phyloP scores from a whole-genome alignment of 2,113 vertebrate genomes.

The Coregonus clupeaformis region DNA sequence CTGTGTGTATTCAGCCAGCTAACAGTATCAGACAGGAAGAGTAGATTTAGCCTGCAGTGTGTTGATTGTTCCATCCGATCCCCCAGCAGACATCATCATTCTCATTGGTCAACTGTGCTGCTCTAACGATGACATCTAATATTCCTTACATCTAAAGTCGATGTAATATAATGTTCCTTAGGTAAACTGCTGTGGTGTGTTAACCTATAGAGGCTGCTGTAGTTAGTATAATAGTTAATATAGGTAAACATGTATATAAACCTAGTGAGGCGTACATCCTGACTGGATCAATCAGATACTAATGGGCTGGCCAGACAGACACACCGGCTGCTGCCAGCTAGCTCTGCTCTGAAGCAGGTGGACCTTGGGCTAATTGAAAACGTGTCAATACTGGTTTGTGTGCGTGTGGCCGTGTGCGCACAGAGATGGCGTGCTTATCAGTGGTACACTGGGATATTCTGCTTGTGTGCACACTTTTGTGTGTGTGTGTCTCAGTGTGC shows the following conservation, averaged over 20 bases:
- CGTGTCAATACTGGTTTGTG: conserved; percentile 63
- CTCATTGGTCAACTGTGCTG: too few species aligned
- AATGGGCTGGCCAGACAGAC: conserved; percentile 62
- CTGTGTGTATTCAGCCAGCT: too few species aligned
- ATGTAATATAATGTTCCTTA: too few species aligned
- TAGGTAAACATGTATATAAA: background rate
- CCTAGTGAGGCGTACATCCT: conserved; percentile 55
- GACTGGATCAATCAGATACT: conserved; percentile 74
- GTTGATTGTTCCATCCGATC: too few species aligned
- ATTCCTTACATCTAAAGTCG: too few species aligned
- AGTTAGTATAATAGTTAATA: background rate
- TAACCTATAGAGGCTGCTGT: conserved; percentile 13
- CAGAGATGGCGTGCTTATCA: background rate
- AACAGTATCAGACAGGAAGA: too few species aligned
- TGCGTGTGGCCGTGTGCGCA: background rate
- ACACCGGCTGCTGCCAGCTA: conserved; percentile 39
- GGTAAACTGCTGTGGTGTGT: background rate
- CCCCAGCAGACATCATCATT: too few species aligned
- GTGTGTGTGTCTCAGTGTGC: conserved; percentile 40
- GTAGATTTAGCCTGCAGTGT: too few species aligned
- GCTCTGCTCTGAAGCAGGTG: conserved; percentile 71
- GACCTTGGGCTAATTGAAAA: conserved; percentile 74
- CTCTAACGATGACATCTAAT: too few species aligned
- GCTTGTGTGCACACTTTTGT: conserved; percentile 49
- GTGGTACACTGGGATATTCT: conserved; percentile 15